phyloP scores from a whole-genome alignment of 64 coral and sea anemone species.

The Anthopleura sola region DNA sequence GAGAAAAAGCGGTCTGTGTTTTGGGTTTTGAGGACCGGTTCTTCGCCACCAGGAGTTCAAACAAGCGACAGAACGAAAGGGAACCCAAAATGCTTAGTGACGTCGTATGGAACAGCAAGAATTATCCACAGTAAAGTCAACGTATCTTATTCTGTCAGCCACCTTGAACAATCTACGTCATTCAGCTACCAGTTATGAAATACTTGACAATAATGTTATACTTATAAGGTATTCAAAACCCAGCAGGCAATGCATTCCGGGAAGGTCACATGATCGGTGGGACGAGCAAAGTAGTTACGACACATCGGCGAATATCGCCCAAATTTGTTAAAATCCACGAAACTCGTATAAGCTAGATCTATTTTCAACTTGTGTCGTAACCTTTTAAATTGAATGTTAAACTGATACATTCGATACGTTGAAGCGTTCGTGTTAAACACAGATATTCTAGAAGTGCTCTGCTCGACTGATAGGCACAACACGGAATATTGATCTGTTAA shows the following conservation, averaged over 20 bases:
- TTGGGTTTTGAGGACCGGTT: background rate
- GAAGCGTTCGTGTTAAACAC: too few relatives aligned
- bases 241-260: background rate
- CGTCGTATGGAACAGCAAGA: slow-evolving; percentile 3
- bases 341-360: background rate
- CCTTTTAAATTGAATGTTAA: background rate
- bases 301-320: background rate
- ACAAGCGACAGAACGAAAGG: background rate
- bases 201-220: background rate
- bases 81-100: slow-evolving; percentile 4
- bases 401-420: too few relatives aligned
- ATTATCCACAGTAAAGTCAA: background rate
- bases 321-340: background rate
- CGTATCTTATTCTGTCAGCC: background rate
- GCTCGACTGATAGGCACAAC: too few relatives aligned
- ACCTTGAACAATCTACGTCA: background rate
- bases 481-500: too few relatives aligned
- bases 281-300: background rate
- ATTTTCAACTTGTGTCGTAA: background rate
- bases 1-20: background rate
- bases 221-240: slow-evolving; percentile 11
- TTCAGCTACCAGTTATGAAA: slow-evolving; percentile 6
- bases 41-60: background rate
- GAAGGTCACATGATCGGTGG: background rate
- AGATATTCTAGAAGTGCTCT: too few relatives aligned